Evolutionary conservation across 2,797 vertebrate species (phyloP), one percentile per base, ranked within the genome.

Genomic region (Tenualosa ilisha): DNA sequence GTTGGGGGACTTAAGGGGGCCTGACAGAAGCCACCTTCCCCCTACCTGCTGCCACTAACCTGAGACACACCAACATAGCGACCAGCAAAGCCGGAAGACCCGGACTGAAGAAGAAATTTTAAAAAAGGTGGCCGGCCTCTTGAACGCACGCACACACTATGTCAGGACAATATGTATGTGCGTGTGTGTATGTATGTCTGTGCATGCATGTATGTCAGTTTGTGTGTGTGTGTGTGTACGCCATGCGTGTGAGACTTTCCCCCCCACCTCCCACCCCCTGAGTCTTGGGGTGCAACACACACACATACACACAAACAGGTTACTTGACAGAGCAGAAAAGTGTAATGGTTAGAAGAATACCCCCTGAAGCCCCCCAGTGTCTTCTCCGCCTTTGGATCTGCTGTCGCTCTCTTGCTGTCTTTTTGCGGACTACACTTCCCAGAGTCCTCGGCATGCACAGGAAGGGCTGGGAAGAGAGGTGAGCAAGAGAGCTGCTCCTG

Each of bases 401-500:
- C 84, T 87, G 6, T 84, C 81, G n/a, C 61, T 63, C 85, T 87
- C 88, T 90, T 88, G 87, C 88, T 89, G 84, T 59, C 86, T 90
- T 90, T 90, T 90, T 91, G 92, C 91, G 92, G 93, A 94, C 91
- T 93, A 88, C 86, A 88, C 89, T 90, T 90, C 90, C 92, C 91
- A 92, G 56, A 89, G 89, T 91, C 81, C 90, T 89, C 83, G 85
- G 88, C 92, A 88, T 87, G 91, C 88, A 90, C 72, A 79, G 90
- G 89, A 88, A 84, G 86, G 89, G 87, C 72, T 79, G 72, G 72
- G 72, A 86, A 82, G 75, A 87, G 83, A 86, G 85, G 81, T 50
- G 37, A 53, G 51, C 24, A 46, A 82, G 20, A 53, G 86, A 88
- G 79, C 72, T 46, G 13, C 72, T 46, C 17, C 17, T 37, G 7